These are phyloP conservation scores for Neuroscelio doddi DNA, from an alignment of 2,888 invertebrate genomes.

Conservation along the genomic window DNA sequence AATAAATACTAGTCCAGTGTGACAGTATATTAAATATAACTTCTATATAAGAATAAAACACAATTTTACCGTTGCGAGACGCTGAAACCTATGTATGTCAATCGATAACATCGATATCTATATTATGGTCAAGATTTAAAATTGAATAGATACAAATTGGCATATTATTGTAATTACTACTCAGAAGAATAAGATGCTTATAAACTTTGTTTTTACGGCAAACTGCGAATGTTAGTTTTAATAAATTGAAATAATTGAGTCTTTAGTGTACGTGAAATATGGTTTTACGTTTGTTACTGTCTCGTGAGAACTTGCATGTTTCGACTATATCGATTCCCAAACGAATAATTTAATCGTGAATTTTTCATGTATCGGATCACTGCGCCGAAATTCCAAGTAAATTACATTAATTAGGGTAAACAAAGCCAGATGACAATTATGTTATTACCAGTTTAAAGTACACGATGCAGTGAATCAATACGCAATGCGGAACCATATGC, in stretches of 20 bases:
- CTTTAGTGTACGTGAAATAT: too few relatives aligned
- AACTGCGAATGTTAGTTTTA: too few relatives aligned
- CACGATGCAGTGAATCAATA: conserved; percentile 6
- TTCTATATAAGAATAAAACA: too few relatives aligned
- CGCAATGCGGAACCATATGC: not conserved
- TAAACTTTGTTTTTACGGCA: too few relatives aligned
- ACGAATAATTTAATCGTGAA: not conserved
- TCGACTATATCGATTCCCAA: not conserved
- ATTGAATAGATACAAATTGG: conserved; percentile 46
- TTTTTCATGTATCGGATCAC: not conserved
- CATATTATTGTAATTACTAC: too few relatives aligned
- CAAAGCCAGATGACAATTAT: conserved; percentile 12
- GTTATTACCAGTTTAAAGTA: not conserved
- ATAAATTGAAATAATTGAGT: too few relatives aligned
- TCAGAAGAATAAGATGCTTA: too few relatives aligned
- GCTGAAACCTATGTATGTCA: conserved; percentile 32
- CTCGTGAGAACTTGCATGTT: too few relatives aligned
- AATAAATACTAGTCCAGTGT: too few relatives aligned
- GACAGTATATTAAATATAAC: too few relatives aligned
- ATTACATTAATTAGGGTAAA: conserved; percentile 7
- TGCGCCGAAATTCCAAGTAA: not conserved
- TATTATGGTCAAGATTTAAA: conserved; percentile 38
- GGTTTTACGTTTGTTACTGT: too few relatives aligned
- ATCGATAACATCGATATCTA: conserved; percentile 46
- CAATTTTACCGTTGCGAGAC: not conserved